phyloP scores from a whole-genome alignment of 1,140 invertebrate species.

The Halesus radiatus region DNA sequence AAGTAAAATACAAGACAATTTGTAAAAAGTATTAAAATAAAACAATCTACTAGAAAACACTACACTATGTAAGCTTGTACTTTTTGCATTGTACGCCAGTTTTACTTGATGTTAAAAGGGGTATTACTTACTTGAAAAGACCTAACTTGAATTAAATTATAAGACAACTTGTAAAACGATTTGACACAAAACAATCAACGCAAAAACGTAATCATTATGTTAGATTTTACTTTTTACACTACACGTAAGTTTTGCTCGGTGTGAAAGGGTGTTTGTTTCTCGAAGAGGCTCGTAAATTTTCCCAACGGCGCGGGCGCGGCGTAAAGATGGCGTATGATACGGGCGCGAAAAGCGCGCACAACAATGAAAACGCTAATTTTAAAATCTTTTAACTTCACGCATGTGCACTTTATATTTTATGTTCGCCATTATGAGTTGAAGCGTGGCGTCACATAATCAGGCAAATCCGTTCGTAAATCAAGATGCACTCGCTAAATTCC shows the following conservation, averaged over 20 bases:
- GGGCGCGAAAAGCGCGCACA: background rate
- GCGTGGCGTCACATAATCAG: background rate
- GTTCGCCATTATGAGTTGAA: background rate
- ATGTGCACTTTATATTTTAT: background rate
- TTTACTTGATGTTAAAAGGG: too few relatives aligned
- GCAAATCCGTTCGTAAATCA: conserved; percentile 1
- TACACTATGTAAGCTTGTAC: too few relatives aligned
- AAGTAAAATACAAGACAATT: too few relatives aligned
- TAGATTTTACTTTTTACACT: background rate
- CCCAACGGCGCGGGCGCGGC: too few relatives aligned
- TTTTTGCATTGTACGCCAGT: too few relatives aligned
- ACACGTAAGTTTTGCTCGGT: background rate
- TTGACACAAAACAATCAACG: too few relatives aligned
- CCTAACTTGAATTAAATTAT: background rate
- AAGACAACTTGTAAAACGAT: background rate
- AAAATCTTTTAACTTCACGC: background rate
- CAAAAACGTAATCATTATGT: too few relatives aligned
- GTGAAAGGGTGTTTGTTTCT: background rate
- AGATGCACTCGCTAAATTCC: background rate
- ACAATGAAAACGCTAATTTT: background rate
- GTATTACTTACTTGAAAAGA: too few relatives aligned
- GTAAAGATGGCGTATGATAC: conserved; percentile 1
- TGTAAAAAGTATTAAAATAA: too few relatives aligned
- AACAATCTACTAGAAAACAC: too few relatives aligned
- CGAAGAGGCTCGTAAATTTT: background rate